Evolutionary conservation across 2,113 vertebrate species (phyloP).

Genomic region (Strigops habroptila): DNA sequence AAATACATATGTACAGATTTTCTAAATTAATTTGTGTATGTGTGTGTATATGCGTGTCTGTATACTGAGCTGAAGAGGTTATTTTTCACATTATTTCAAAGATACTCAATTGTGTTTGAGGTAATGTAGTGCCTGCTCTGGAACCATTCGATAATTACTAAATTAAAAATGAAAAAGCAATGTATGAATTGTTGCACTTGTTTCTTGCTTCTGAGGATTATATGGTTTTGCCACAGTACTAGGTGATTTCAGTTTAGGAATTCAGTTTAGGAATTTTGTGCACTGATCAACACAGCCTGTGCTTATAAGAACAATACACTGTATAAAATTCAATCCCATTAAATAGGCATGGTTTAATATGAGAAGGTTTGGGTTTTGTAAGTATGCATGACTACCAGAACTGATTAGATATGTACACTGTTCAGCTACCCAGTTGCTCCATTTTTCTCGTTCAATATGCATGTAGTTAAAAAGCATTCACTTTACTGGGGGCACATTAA

Average conservation of each 20-base stretch:
- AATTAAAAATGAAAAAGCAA: constrained; percentile 63
- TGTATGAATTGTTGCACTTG: constrained; percentile 48
- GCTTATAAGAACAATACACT: neutral
- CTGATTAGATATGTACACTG: neutral
- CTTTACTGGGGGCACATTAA: neutral
- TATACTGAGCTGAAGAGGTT: constrained; percentile 36
- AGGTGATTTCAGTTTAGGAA: neutral
- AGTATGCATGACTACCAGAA: neutral
- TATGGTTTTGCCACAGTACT: neutral
- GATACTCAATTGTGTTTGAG: constrained; percentile 60
- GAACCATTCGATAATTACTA: constrained; percentile 43
- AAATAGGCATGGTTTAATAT: neutral
- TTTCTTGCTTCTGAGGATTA: constrained; percentile 56
- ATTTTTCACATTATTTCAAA: constrained; percentile 63
- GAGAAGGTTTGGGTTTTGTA: neutral
- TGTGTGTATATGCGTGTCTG: neutral
- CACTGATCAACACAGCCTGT: neutral
- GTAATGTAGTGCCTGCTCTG: constrained; percentile 58
- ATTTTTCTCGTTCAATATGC: neutral
- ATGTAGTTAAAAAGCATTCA: neutral
- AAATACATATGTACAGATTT: constrained; percentile 53
- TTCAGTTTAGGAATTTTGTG: neutral
- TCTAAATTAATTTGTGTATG: constrained; percentile 58
- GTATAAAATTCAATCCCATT: neutral
- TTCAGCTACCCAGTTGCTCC: neutral